Evolutionary conservation across 2,113 vertebrate species (phyloP).

Genomic region (Mungos mungo): DNA sequence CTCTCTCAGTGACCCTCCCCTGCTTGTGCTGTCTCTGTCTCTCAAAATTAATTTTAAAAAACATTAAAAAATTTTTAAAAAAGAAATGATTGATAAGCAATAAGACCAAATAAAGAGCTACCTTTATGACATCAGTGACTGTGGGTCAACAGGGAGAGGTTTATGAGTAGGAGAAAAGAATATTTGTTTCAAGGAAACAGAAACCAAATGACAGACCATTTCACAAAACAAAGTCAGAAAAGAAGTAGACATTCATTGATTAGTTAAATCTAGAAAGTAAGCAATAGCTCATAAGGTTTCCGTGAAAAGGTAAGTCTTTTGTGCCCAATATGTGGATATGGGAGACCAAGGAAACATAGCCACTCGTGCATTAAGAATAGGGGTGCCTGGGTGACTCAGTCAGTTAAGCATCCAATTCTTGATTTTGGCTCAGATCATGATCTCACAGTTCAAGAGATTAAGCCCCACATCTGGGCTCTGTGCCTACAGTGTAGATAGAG

Average conservation of each 20-base stretch:
- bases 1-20: too few relatives aligned
- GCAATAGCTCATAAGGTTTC: background rate
- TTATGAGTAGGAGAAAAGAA: background rate
- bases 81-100: background rate
- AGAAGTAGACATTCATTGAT: background rate
- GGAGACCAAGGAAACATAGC: background rate
- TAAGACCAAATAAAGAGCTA: background rate
- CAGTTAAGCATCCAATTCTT: too few relatives aligned
- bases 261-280: constrained; percentile 43
- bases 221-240: constrained; percentile 10
- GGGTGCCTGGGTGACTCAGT: too few relatives aligned
- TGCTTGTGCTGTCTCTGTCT: too few relatives aligned
- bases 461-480: too few relatives aligned
- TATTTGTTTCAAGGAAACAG: background rate
- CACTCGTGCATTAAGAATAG: background rate
- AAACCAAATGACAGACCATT: background rate
- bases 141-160: background rate
- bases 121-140: background rate
- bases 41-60: too few relatives aligned
- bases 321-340: background rate
- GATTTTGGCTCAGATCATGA: too few relatives aligned
- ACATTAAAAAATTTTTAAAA: too few relatives aligned
- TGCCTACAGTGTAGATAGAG: too few relatives aligned
- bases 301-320: background rate
- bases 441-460: too few relatives aligned